Evolutionary conservation across 64 coral and sea anemone genomes (phyloP).

Genomic region (Catalaphyllia jardinei): DNA sequence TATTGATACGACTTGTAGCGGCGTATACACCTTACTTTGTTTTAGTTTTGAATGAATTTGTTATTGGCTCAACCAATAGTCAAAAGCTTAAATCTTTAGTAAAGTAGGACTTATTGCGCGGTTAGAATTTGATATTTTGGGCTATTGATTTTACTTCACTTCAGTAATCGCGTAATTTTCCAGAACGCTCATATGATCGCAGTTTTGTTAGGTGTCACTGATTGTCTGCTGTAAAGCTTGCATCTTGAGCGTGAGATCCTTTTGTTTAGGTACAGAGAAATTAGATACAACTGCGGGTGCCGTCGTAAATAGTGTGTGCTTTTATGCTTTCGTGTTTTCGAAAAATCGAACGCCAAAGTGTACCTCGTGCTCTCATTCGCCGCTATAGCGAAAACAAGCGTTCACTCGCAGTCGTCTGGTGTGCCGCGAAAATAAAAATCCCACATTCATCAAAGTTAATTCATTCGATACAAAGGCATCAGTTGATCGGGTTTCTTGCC

Average conservation of each 20-base stretch:
- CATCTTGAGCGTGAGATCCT: not conserved
- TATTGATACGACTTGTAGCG: slow-evolving; percentile 13
- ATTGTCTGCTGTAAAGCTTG: slow-evolving; percentile 15
- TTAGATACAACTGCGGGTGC: slow-evolving; percentile 3
- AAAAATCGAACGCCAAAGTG: not conserved
- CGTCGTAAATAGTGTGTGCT: slow-evolving; percentile 21
- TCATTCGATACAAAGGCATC: slow-evolving; percentile 20
- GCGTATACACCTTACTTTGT: slow-evolving; percentile 8
- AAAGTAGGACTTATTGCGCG: not conserved
- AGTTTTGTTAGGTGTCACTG: not conserved
- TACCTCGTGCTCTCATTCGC: not conserved
- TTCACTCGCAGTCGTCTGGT: not conserved
- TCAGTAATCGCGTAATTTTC: not conserved
- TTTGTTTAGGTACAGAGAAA: slow-evolving; percentile 37
- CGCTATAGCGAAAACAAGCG: not conserved
- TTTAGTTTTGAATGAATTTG: slow-evolving; percentile 10
- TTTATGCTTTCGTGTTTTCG: not conserved
- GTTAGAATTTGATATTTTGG: not conserved
- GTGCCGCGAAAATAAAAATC: not conserved
- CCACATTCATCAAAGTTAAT: not conserved
- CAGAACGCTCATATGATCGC: not conserved
- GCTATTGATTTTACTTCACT: not conserved
- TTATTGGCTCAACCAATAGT: slow-evolving; percentile 21
- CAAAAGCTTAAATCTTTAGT: slow-evolving; percentile 5
- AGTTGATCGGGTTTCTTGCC: slow-evolving; percentile 33